phyloP scores from a whole-genome alignment of 2,113 vertebrate species.

The Pleuronectes platessa region DNA sequence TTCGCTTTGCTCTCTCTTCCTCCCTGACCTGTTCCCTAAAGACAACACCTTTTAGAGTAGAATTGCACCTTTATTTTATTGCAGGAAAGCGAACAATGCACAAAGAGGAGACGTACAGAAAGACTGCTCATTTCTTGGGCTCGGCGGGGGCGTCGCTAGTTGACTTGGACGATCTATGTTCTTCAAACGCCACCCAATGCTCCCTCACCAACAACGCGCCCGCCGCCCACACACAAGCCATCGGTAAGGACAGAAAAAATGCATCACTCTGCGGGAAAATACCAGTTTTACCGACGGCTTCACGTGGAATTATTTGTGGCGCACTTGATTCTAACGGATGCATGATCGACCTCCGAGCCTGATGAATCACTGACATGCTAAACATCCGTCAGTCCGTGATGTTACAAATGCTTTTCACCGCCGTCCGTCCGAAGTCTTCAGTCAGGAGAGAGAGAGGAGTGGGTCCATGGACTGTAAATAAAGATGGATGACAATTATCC shows the following conservation, averaged over 20 bases:
- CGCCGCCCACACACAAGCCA: slow-evolving; percentile 74
- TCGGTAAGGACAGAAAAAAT: slow-evolving; percentile 74
- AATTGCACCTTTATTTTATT: slow-evolving; percentile 68
- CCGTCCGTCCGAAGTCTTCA: not conserved
- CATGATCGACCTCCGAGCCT: slow-evolving; percentile 31
- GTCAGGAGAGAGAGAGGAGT: slow-evolving; percentile 17
- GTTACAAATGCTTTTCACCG: slow-evolving; percentile 17
- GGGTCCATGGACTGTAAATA: not conserved
- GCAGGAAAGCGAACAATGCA: slow-evolving; percentile 40
- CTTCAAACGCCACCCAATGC: slow-evolving; percentile 65
- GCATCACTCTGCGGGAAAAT: slow-evolving; percentile 7
- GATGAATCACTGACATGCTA: slow-evolving; percentile 5
- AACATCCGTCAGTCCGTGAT: slow-evolving; percentile 5
- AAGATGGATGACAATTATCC: not conserved
- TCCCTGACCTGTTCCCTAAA: slow-evolving; percentile 52
- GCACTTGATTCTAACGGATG: slow-evolving; percentile 35
- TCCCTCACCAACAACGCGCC: slow-evolving; percentile 40
- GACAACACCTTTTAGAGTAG: slow-evolving; percentile 77
- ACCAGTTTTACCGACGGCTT: slow-evolving; percentile 1
- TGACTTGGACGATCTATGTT: slow-evolving; percentile 87
- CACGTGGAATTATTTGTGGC: slow-evolving; percentile 29
- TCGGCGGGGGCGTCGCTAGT: slow-evolving; percentile 83
- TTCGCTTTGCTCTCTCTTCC: slow-evolving; percentile 67
- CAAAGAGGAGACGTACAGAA: slow-evolving; percentile 69
- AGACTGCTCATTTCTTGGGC: slow-evolving; percentile 85